phyloP scores from a whole-genome alignment of 2,797 vertebrate genomes.

The Manis pentadactyla region DNA sequence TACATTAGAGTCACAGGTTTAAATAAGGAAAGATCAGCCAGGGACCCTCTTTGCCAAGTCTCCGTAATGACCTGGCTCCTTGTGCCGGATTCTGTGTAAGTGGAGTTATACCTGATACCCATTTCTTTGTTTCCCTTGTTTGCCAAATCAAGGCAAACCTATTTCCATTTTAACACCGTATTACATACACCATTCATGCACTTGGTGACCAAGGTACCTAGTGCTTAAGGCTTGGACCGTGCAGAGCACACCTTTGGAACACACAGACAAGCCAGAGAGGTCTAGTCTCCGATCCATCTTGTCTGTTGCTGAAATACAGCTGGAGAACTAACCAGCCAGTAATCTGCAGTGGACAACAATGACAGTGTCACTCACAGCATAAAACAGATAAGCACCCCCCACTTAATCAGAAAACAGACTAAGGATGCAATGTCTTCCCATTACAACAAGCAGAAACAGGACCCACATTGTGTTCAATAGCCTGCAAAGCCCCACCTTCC shows the following conservation, averaged over 20 bases:
- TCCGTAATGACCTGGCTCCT: not conserved
- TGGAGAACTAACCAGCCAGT: fast-evolving
- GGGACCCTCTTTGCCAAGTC: not conserved
- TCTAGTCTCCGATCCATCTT: fast-evolving
- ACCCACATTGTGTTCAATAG: fast-evolving
- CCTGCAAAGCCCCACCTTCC: not conserved
- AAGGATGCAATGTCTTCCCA: not conserved
- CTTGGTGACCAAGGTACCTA: not conserved
- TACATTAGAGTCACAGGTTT: not conserved
- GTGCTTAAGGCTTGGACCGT: fast-evolving
- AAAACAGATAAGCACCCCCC: not conserved
- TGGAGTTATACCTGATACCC: not conserved
- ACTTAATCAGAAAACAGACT: not conserved
- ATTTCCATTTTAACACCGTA: not conserved
- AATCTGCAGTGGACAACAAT: too few relatives aligned
- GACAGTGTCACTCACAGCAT: not conserved
- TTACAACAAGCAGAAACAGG: too few relatives aligned
- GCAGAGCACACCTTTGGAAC: not conserved
- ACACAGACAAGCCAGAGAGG: not conserved
- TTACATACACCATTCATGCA: not conserved
- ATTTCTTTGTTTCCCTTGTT: not conserved
- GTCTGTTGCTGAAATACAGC: fast-evolving
- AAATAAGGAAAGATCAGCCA: not conserved
- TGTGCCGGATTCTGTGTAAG: not conserved
- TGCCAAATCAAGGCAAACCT: not conserved